Evolutionary conservation across 2,797 vertebrate genomes (phyloP).

Genomic region (Syngnathus acus): DNA sequence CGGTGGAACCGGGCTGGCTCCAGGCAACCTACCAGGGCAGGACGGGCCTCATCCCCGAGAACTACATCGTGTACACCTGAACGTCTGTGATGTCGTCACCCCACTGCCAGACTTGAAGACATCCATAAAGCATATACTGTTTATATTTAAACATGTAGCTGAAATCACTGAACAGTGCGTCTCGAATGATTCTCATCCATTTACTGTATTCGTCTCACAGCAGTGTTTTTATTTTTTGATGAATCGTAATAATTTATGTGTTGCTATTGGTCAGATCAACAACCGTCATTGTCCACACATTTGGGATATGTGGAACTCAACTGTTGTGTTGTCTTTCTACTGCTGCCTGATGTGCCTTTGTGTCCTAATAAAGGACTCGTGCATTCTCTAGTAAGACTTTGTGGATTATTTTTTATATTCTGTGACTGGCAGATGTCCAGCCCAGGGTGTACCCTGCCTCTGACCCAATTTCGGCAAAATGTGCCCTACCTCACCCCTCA

Average conservation of each 20-base stretch:
- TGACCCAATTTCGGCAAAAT: too few species aligned
- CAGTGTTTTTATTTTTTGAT: slow-evolving; percentile 24
- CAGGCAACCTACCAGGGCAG: slow-evolving; percentile 92
- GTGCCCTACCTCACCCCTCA: too few species aligned
- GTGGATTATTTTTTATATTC: not conserved
- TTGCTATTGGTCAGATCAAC: slow-evolving; percentile 21
- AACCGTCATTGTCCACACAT: slow-evolving; percentile 13
- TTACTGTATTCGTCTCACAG: slow-evolving; percentile 1
- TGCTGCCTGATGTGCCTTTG: not conserved
- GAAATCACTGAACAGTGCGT: slow-evolving; percentile 21
- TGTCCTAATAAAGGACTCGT: slow-evolving; percentile 4
- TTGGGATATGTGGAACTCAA: slow-evolving; percentile 1
- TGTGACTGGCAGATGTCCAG: not conserved
- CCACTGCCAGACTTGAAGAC: slow-evolving; percentile 14
- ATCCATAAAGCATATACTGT: slow-evolving; percentile 10
- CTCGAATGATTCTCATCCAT: slow-evolving; percentile 16
- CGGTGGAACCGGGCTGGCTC: slow-evolving; percentile 97
- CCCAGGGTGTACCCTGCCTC: too few species aligned
- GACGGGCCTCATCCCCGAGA: slow-evolving; percentile 94
- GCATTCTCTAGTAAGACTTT: not conserved
- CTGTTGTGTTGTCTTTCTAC: not conserved
- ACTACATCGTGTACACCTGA: slow-evolving; percentile 90
- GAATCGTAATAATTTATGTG: slow-evolving; percentile 28
- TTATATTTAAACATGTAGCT: slow-evolving; percentile 34
- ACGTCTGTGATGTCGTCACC: slow-evolving; percentile 17